Base-by-base conservation (phyloP, 92 coral and sea anemone species). In the Pocillopora grandis region DNA sequence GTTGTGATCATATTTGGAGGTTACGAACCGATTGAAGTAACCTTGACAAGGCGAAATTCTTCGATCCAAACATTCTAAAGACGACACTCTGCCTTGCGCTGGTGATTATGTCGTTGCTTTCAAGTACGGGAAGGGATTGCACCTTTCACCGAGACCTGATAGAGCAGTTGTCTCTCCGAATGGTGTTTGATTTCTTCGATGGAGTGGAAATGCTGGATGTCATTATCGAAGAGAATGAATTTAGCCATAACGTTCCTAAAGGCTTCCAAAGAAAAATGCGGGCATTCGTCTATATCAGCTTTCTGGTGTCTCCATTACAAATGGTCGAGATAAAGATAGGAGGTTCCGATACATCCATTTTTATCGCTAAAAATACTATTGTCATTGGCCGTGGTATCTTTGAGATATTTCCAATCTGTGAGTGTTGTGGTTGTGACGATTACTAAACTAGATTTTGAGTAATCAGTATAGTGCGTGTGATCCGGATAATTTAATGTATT, bases 61-160 rank as follows among this genome's bases (percentile, higher is more conserved):
- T 92, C 75, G 94, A 94, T n/a, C 98, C 98, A 37, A 92, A 90
- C 75, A 66, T 86, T 2, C 66, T 94, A 70, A 90, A 88, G 78
- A 87, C 82, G 20, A 87, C 91, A 1, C 86, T 92, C 1, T 92
- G 98, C 56, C 74, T 90, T 19, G 52, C 96, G 1, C 98, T 96
- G 17, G 85, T 75, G 1, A 72, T 90, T 5, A 87, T 89, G 9
- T 77, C 90, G 37, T 85, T 92, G 37, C 88, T 92, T 58, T 71
- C 86, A 9, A 27, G 27, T 27, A 82, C 86, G 8, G 79, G 86
- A 4, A 74, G 60, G 8, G 86, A 82, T 81, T 70, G 68, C 14
- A 70, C 10, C 58, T 8, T 42, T 2, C 58, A 81, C 76, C 68
- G 76, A 23, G 87, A 85, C 36, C 23, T 80, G 62, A 13, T 88